phyloP scores from a whole-genome alignment of 37 sponge, comb jelly and placozoan species.

The Mnemiopsis leidyi region DNA sequence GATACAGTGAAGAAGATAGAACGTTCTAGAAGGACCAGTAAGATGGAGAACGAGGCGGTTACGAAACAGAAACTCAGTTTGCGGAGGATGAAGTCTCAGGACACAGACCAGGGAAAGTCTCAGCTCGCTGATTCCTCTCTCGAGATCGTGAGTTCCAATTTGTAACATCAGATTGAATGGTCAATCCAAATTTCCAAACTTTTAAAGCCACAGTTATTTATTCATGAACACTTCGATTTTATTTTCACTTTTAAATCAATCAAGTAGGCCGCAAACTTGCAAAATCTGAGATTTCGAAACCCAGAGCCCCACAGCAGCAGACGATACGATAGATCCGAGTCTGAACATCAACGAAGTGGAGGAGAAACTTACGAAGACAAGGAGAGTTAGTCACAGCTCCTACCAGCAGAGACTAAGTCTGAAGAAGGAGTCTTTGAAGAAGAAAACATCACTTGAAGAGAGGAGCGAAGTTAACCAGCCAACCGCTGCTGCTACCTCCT shows the following conservation, averaged over 20 bases:
- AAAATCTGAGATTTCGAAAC: background rate
- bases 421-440: background rate
- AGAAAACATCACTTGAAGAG: background rate
- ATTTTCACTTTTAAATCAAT: no score
- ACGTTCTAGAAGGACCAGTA: background rate
- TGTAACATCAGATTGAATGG: no score
- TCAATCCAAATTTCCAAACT: no score
- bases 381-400: background rate
- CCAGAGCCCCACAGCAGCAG: background rate
- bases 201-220: background rate
- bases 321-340: background rate
- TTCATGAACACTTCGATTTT: background rate
- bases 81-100: background rate
- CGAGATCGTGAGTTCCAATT: no score
- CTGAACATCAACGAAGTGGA: background rate
- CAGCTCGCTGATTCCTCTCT: no score
- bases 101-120: no score
- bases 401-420: conserved; percentile 19
- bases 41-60: background rate
- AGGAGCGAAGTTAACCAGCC: no score
- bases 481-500: no score
- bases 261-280: no score
- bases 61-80: conserved; percentile 14
- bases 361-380: background rate
- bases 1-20: background rate